Evolutionary conservation across 2,113 vertebrate species (phyloP), one percentile per base, ranked within the genome.

Genomic region (Siphamia tubifer): DNA sequence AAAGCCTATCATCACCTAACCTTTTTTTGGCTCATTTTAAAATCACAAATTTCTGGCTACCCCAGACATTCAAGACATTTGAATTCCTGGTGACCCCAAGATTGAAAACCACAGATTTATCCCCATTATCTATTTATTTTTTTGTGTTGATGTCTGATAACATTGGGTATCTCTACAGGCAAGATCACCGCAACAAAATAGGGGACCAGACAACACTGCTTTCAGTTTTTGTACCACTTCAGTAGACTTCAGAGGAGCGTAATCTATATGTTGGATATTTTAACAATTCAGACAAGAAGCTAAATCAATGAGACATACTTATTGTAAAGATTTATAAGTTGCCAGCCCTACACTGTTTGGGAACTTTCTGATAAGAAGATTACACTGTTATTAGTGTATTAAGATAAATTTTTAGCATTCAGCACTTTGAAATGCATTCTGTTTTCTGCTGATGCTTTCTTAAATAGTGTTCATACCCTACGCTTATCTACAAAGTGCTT

Each of bases 401-500:
- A 72, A 77, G 81, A 86, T 76, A 72, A 40, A 39, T 70, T 83
- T 83, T 81, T 62, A 69, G 67, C 65, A 77, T 76, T 60, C 66
- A 53, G 25, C 35, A 34, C 68, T 80, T 81, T 77, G 75, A 81
- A 81, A 84, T 84, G 45, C 51, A 72, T 84, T 87, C 69, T 65
- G 69, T 48, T 74, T 47, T 77, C 71, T 60, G 79, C 61, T 36
- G 72, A 77, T 80, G 73, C 65, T 72, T 74, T 83, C 2, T 17
- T 62, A 76, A 69, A 84, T 69, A 80, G 45, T 49, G 55, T 73
- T 75, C 63, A 80, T 70, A 89, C 74, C 48, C 68, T 25, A 17
- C 35, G 63, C 68, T 87, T 87, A 87, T 87, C 87, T 84, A 72
- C 86, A 86, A 84, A 89, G 82, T 85, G 87, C 82, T 85, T 81